A percentile compares a stretch with the other conserved stretches of the same genome.
Conservation (phyloP, 2,797 vertebrate species). For the Chelon auratus region DNA sequence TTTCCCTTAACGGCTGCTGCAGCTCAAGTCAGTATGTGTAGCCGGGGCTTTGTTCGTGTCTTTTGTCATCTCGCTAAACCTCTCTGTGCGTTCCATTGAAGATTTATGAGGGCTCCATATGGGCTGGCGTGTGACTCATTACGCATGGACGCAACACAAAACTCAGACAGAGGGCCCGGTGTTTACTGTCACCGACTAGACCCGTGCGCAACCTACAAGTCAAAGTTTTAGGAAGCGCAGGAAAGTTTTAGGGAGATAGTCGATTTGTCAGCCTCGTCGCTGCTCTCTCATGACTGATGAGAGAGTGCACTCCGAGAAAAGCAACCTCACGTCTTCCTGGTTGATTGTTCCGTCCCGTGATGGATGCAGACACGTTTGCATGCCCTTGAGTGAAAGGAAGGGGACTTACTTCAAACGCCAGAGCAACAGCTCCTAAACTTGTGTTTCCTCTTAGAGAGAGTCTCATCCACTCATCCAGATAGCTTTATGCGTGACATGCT, state of each 20-base stretch:
- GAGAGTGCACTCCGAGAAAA: conserved; percentile 30
- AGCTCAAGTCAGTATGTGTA: background rate
- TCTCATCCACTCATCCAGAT: conserved; percentile 11
- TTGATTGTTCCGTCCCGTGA: conserved; percentile 42
- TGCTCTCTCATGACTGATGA: conserved; percentile 28
- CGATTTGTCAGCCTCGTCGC: conserved; percentile 40
- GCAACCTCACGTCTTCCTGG: conserved; percentile 30
- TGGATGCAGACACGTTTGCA: conserved; percentile 48
- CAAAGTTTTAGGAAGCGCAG: conserved; percentile 14
- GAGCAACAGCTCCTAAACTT: conserved; percentile 9
- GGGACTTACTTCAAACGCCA: conserved; percentile 11
- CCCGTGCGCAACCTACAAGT: conserved; percentile 15
- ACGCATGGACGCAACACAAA: conserved; percentile 48
- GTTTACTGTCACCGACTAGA: conserved; percentile 41
- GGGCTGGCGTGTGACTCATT: conserved; percentile 53
- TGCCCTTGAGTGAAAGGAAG: conserved; percentile 54
- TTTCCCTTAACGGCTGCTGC: conserved; percentile 6
- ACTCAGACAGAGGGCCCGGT: conserved; percentile 21
- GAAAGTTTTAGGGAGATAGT: conserved; percentile 39
- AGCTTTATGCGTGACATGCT: conserved; percentile 3
- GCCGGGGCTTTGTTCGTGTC: conserved; percentile 34
- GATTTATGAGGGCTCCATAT: conserved; percentile 59
- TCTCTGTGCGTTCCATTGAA: conserved; percentile 50
- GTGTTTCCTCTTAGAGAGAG: conserved; percentile 14
- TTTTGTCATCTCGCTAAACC: conserved; percentile 55